Evolutionary conservation across 1,140 invertebrate species (phyloP).

Genomic region (Stenopsyche tienmushanensis): DNA sequence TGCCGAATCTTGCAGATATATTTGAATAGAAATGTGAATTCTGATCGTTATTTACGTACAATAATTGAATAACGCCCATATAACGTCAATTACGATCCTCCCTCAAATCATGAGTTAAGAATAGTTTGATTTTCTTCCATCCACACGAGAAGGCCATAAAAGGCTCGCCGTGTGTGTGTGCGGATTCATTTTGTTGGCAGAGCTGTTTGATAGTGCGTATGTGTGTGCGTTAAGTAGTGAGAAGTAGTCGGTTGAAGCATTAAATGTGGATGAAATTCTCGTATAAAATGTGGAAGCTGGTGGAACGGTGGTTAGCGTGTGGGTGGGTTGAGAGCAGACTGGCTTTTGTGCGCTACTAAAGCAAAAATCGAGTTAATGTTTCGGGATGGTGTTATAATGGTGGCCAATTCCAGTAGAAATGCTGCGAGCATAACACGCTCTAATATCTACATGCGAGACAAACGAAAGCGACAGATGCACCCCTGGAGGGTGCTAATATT

Average conservation of each 20-base stretch:
- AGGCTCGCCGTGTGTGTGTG: background rate
- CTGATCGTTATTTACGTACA: too few species aligned
- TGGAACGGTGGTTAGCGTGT: slow-evolving; percentile 18
- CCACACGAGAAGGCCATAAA: too few species aligned
- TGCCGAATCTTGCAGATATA: too few species aligned
- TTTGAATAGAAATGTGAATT: too few species aligned
- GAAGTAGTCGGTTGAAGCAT: slow-evolving; percentile 29
- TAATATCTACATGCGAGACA: slow-evolving; percentile 25
- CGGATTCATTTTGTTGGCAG: background rate
- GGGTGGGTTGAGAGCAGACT: slow-evolving; percentile 17
- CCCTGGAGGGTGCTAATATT: background rate
- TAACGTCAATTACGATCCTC: too few species aligned
- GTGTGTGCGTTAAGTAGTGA: slow-evolving; percentile 12
- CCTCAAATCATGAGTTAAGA: too few species aligned
- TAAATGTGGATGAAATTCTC: slow-evolving; percentile 8
- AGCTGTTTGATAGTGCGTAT: background rate
- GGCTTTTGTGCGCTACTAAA: slow-evolving; percentile 30
- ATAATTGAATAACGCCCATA: too few species aligned
- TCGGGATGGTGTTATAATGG: slow-evolving; percentile 41
- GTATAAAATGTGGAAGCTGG: slow-evolving; percentile 25
- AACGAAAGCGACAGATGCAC: slow-evolving; percentile 16
- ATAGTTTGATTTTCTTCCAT: too few species aligned
- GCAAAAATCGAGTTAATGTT: slow-evolving; percentile 41
- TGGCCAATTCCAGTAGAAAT: slow-evolving; percentile 39
- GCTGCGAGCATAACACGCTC: slow-evolving; percentile 34